These are phyloP conservation scores for Danionella cerebrum DNA, from an alignment of 2,113 vertebrate species.

Conservation along the genomic window DNA sequence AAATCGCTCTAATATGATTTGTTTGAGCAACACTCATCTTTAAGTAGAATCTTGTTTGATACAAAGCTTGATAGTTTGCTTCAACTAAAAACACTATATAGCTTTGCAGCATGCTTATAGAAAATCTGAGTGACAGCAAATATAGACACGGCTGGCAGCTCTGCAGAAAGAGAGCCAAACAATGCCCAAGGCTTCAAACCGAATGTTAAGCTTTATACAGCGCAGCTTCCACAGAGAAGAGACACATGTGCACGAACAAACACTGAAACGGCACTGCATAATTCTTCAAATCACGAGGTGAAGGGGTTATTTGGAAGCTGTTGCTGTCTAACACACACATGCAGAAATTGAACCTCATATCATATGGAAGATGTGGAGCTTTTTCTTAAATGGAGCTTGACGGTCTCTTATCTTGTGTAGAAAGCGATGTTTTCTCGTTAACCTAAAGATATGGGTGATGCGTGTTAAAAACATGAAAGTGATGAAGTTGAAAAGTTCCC, in stretches of 20 bases:
- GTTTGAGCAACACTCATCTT: background rate
- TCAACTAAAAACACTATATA: background rate
- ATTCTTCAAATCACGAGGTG: slow-evolving; percentile 14
- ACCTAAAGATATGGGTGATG: too few relatives aligned
- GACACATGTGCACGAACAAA: background rate
- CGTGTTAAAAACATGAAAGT: too few relatives aligned
- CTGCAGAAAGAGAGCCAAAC: slow-evolving; percentile 21
- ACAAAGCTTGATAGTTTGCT: background rate
- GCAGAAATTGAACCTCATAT: background rate
- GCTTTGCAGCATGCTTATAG: background rate
- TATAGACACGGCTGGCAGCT: slow-evolving; percentile 7
- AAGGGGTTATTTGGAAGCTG: background rate
- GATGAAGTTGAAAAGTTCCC: too few relatives aligned
- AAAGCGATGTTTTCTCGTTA: too few relatives aligned
- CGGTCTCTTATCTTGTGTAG: too few relatives aligned
- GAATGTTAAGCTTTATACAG: slow-evolving; percentile 18
- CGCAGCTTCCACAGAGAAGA: background rate
- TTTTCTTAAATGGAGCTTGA: too few relatives aligned
- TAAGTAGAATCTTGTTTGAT: background rate
- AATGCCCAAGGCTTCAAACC: slow-evolving; percentile 25
- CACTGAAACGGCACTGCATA: background rate
- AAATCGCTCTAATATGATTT: too few relatives aligned
- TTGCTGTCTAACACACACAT: background rate
- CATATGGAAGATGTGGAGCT: background rate
- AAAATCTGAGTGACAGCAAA: slow-evolving; percentile 15